Base-by-base conservation (phyloP, 2,888 invertebrate genomes). In the Drosophila neonasuta region DNA sequence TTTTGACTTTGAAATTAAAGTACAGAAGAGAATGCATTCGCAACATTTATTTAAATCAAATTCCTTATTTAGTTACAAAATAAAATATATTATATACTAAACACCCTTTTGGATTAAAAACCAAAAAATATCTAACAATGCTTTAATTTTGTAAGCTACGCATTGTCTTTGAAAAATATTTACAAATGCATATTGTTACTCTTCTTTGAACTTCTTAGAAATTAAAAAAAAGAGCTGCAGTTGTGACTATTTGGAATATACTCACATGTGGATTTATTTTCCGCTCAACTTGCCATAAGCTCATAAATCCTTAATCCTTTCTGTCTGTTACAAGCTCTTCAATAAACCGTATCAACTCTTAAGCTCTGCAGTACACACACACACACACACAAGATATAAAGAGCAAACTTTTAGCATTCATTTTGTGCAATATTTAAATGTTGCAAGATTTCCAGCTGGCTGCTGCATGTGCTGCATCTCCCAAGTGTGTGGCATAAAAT, bases 401-500 rank as follows among this genome's bases (percentile, higher is more conserved):
- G n/a, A 30, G 6, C 15, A 52, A 48, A 45, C 24, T 55, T 45
- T 8, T 46, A 8, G 9, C 24, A 51, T 48, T 32, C 20, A 63
- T 52, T 50, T 46, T 45, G 10, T 57, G 41, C 15, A 56, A 34
- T 44, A 41, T 63, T 60, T 44, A 67, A 75, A 51, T 57, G 59
- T 63, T 66, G 68, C 62, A 67, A 48, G 50, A 46, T 24, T 39
- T 45, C 6, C 24, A 24, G 24, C 24, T 24, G 6, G 24, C 24
- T 24, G 24, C 4, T 24, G 24, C 24, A 24, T 34, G 10, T 32
- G 30, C 36, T 32, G 1, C 52, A 30, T 9, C 20, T 51, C 29
- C 5, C 11, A 7, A 24, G 8, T 9, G 45, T 46, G 42, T 41
- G 39, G 39, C 39, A 15, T 41, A 8, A 10, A 24, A 30, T 3